Evolutionary conservation across 1,140 invertebrate species (phyloP).

Genomic region (Drosophila ogumai): DNA sequence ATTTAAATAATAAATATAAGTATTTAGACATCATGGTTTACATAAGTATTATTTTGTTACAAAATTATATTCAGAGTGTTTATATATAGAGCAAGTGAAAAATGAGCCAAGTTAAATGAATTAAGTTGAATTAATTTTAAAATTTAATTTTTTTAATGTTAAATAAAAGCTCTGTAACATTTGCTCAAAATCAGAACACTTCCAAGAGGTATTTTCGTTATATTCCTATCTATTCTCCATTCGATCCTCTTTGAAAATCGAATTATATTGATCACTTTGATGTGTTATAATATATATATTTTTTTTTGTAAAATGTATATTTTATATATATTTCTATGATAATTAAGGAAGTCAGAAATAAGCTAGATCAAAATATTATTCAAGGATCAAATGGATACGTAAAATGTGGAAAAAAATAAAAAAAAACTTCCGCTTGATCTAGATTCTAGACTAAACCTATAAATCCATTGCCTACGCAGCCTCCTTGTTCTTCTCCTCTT

Average conservation of each 20-base stretch:
- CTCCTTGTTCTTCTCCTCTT: conserved; percentile 8
- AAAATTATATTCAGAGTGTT: not conserved
- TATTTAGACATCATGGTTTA: not conserved
- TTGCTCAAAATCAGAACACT: not conserved
- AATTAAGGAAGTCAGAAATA: not conserved
- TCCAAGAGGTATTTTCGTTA: conserved; percentile 1
- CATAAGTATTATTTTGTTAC: not conserved
- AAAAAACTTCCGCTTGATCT: not conserved
- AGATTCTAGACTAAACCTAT: conserved; percentile 29
- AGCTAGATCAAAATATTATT: not conserved
- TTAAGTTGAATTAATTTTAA: too few species aligned
- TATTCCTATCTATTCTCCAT: not conserved
- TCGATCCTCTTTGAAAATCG: not conserved
- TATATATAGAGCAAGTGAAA: not conserved
- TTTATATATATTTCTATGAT: not conserved
- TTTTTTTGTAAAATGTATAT: too few species aligned
- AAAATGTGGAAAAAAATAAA: not conserved
- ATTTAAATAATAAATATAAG: conserved; percentile 2
- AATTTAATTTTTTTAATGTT: not conserved
- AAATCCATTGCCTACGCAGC: not conserved
- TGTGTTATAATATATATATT: too few species aligned
- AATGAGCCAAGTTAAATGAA: not conserved
- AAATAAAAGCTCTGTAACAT: not conserved
- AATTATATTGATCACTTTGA: too few species aligned
- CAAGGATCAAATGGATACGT: not conserved